A percentile compares a stretch with the other conserved stretches of the same genome.
Conservation (phyloP, 2,113 vertebrate species). For the Tylochromis polylepis region DNA sequence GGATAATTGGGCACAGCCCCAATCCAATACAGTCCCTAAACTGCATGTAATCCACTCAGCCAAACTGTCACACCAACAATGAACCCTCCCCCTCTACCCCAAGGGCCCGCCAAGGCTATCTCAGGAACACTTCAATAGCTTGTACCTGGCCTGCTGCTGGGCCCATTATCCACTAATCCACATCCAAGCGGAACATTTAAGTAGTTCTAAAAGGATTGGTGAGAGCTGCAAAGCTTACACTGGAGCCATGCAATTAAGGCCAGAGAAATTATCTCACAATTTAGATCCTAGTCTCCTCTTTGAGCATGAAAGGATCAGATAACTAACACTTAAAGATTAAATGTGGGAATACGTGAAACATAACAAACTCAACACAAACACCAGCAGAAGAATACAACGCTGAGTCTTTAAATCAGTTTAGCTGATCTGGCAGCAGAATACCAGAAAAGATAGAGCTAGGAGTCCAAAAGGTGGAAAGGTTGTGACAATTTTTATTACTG, state of each 20-base stretch:
- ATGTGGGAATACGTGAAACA: neutral
- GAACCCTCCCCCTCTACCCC: constrained; percentile 45
- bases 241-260: constrained; percentile 57
- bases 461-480: constrained; percentile 1
- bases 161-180: constrained; percentile 72
- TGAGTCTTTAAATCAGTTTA: neutral
- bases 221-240: constrained; percentile 50
- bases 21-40: constrained; percentile 73
- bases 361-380: constrained; percentile 2
- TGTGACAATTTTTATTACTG: constrained; percentile 26
- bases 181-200: constrained; percentile 60
- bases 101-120: constrained; percentile 49
- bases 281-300: constrained; percentile 45
- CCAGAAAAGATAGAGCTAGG: neutral
- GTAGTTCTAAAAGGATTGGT: constrained; percentile 64
- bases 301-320: neutral
- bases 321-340: neutral
- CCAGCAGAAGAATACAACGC: neutral
- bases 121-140: constrained; percentile 66
- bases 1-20: constrained; percentile 67
- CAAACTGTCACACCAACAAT: constrained; percentile 70
- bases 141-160: constrained; percentile 65
- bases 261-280: constrained; percentile 51
- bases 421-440: neutral
- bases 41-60: constrained; percentile 77